phyloP scores from a whole-genome alignment of 2,888 invertebrate genomes.

The Sinohyriopsis cumingii region DNA sequence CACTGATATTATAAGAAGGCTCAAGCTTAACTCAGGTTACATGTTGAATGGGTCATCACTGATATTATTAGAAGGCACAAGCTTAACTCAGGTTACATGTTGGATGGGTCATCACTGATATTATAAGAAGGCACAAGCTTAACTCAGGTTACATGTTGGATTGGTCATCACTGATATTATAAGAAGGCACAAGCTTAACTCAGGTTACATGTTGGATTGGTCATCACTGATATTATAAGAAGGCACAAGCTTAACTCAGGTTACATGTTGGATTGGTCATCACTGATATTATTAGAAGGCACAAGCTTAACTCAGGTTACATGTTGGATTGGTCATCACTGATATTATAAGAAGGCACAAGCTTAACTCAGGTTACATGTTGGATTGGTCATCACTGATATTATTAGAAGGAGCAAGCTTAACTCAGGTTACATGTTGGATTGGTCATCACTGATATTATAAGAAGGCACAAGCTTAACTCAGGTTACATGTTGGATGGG shows the following conservation, averaged over 20 bases:
- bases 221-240: background rate
- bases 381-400: background rate
- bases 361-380: constrained; percentile 63
- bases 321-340: constrained; percentile 31
- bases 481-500: too few species aligned
- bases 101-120: constrained; percentile 40
- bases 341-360: constrained; percentile 61
- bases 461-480: too few species aligned
- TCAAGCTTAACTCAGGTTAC: too few species aligned
- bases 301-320: constrained; percentile 67
- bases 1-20: background rate
- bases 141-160: constrained; percentile 59
- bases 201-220: background rate
- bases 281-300: constrained; percentile 56
- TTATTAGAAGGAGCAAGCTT: background rate
- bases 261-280: too few species aligned
- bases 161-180: background rate
- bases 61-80: constrained; percentile 61
- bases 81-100: constrained; percentile 63
- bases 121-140: constrained; percentile 62
- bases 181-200: background rate
- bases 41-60: too few species aligned
- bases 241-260: too few species aligned
- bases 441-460: background rate
- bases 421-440: too few species aligned